Base-by-base conservation (phyloP, 2,797 vertebrate species). In the Linurgus olivaceus region DNA sequence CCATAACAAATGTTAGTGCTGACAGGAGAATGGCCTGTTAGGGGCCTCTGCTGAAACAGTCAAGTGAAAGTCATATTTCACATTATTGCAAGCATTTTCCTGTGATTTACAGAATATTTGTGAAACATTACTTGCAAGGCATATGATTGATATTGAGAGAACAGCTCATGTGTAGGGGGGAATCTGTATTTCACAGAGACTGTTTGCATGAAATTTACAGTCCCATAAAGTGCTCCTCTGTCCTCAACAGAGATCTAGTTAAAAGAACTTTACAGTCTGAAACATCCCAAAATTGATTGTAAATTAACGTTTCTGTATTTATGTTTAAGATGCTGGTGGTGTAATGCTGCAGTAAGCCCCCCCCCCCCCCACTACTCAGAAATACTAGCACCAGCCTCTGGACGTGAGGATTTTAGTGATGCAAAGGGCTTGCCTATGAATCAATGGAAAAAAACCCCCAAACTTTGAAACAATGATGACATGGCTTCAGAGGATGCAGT, bases 91-190 rank as follows among this genome's bases (percentile, higher is more conserved):
- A 97, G 94, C 96, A 94, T 96, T 96, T 97, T 97, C 95, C 95
- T 86, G 96, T 98, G 98, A 98, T 98, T 98, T 98, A 98, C 97
- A 97, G 97, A 98, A 98, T 97, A 98, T 98, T 98, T 98, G 97
- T 98, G 97, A 97, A 97, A 97, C 97, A 94, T 98, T 97, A 97
- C 96, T 94, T 90, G 95, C 90, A 91, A 96, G 68, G 85, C 92
- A 92, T 92, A 83, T 97, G 97, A 97, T 96, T 97, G 97, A 98
- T 97, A 97, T 21, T 83, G 93, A 95, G 93, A 93, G 97, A 97
- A 97, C 91, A 96, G 97, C 96, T 95, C 93, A 70, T 93, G 91
- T 96, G 95, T 75, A 72, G 50, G 91, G 91, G 78, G 91, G 83
- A 95, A 98, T 87, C 96, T 96, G 96, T 96, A 97, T 97, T 98